Evolutionary conservation across 2,113 vertebrate genomes (phyloP).

Genomic region (Megaceryle maxima): DNA sequence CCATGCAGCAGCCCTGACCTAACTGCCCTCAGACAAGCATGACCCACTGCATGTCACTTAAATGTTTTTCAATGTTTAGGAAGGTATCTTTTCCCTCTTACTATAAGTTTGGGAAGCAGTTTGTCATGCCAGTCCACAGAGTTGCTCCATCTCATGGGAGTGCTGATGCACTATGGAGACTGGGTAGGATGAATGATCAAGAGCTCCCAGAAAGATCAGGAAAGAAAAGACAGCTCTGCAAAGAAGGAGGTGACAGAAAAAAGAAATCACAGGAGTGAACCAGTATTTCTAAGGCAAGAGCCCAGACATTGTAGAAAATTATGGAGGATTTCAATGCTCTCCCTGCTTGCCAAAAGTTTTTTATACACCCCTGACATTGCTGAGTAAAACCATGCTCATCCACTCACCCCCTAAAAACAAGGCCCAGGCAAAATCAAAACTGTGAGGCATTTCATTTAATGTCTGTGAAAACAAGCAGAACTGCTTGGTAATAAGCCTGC

Average conservation of each 20-base stretch:
- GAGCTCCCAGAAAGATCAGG: background rate
- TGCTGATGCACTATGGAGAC: fast-evolving
- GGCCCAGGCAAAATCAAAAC: background rate
- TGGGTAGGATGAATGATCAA: background rate
- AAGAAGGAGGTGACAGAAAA: background rate
- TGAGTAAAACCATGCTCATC: background rate
- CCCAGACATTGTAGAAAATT: background rate
- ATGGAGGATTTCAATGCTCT: background rate
- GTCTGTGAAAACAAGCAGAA: background rate
- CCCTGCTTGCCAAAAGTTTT: background rate
- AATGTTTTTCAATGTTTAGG: background rate
- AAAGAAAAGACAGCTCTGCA: background rate
- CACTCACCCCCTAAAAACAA: background rate
- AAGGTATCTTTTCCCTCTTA: background rate
- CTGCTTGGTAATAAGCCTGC: background rate
- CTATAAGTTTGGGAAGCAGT: background rate
- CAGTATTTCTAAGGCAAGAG: background rate
- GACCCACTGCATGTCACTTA: background rate
- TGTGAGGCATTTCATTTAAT: background rate
- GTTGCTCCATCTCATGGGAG: background rate
- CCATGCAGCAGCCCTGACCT: background rate
- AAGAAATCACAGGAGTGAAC: background rate
- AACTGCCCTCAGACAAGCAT: background rate
- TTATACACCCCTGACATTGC: background rate
- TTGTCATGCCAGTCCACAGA: background rate